These are phyloP conservation scores for Melanerpes aurifrons DNA, from an alignment of 2,113 vertebrate species.

Conservation along the genomic window DNA sequence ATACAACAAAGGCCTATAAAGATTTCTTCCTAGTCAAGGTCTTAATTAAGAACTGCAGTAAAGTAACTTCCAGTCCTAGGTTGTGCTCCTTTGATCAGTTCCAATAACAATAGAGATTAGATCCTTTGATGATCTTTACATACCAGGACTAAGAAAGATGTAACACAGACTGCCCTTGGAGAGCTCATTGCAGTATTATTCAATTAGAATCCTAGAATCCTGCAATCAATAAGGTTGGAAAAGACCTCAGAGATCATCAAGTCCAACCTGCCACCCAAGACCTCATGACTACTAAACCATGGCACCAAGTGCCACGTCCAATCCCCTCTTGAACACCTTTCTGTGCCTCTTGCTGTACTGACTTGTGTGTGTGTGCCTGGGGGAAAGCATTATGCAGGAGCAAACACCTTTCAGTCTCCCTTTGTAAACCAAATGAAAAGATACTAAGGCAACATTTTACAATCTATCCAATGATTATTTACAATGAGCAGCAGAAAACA, in stretches of 20 bases:
- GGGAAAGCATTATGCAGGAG: not conserved
- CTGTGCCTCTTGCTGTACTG: not conserved
- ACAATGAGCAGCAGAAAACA: not conserved
- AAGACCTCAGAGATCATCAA: no score
- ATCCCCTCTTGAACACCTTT: no score
- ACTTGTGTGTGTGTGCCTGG: fast-evolving
- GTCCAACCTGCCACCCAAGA: no score
- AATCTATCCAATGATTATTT: not conserved
- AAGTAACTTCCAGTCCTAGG: not conserved
- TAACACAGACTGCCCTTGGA: not conserved
- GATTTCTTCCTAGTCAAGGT: not conserved
- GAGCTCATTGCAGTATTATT: not conserved
- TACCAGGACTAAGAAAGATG: not conserved
- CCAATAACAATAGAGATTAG: not conserved
- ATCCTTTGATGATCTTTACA: not conserved
- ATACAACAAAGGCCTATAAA: not conserved
- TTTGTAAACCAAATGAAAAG: not conserved
- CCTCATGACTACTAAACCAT: no score
- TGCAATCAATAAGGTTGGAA: no score
- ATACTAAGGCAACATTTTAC: not conserved
- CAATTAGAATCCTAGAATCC: not conserved
- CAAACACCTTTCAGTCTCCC: not conserved
- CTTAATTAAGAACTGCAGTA: not conserved
- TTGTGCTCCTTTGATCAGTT: not conserved
- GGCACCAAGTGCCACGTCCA: no score